phyloP scores from a whole-genome alignment of 1,140 invertebrate genomes.

The Anoplolepis gracilipes region DNA sequence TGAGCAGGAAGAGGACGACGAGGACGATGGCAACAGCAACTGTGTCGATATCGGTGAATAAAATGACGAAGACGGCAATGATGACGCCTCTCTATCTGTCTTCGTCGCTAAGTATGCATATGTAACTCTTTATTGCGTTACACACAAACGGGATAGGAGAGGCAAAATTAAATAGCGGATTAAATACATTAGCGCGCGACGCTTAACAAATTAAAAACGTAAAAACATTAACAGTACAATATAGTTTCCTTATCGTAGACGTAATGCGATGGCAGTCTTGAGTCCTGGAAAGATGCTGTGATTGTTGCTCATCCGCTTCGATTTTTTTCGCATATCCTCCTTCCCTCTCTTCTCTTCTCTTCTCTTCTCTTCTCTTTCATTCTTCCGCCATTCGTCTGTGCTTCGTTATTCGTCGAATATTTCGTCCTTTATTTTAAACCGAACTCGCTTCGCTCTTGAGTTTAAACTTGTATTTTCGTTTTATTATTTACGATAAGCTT shows the following conservation, averaged over 20 bases:
- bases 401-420: slow-evolving; percentile 57
- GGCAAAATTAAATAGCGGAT: slow-evolving; percentile 75
- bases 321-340: slow-evolving; percentile 62
- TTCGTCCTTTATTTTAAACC: slow-evolving; percentile 49
- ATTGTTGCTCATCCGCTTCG: slow-evolving; percentile 82
- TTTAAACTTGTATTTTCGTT: slow-evolving; percentile 65
- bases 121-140: slow-evolving; percentile 74
- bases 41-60: slow-evolving; percentile 4
- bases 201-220: slow-evolving; percentile 84
- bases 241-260: slow-evolving; percentile 82
- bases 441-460: slow-evolving; percentile 68
- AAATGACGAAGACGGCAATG: slow-evolving; percentile 21
- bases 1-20: not conserved
- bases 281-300: slow-evolving; percentile 84
- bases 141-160: slow-evolving; percentile 74
- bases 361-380: slow-evolving; percentile 41
- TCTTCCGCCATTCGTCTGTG: slow-evolving; percentile 57
- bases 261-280: slow-evolving; percentile 85
- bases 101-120: slow-evolving; percentile 62
- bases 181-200: slow-evolving; percentile 79
- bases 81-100: slow-evolving; percentile 15
- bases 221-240: slow-evolving; percentile 85
- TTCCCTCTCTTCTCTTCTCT: slow-evolving; percentile 57
- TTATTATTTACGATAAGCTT: slow-evolving; percentile 81
- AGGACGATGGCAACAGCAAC: not conserved